Evolutionary conservation across 2,888 invertebrate genomes (phyloP), one percentile per base, ranked within the genome.

Genomic region (Notodonta ziczac): DNA sequence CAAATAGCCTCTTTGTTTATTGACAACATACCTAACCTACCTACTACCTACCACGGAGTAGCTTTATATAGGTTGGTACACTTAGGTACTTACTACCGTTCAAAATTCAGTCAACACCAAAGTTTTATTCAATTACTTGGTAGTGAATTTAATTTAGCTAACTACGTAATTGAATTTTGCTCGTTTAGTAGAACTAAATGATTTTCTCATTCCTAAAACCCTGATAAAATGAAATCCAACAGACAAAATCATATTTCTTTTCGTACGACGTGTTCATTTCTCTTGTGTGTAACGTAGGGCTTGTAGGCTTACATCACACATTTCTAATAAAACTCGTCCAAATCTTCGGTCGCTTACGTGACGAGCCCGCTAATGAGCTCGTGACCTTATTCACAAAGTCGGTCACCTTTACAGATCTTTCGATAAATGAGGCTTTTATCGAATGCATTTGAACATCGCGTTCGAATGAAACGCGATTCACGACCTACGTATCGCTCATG

Each of bases 331-430:
- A 77, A 74, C 59, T 76, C 63, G 58, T 56, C 65, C 67, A 72
- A 81, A 78, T 77, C 79, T 70, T 67, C 55, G 65, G 48, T 56
- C 58, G 70, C 56, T 69, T 77, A 78, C 78, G 81, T 80, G 79
- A 80, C 75, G 66, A 46, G 70, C 24, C 59, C 44, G 58, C 66
- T 76, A 77, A 80, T 70, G 67, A 69, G 68, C 59, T 66, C 68
- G 65, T 70, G 70, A 67, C 72, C 68, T 68, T 70, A 69, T 67
- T 69, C 59, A 65, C 63, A 65, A 65, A 62, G 65, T 68, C 63
- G 46, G 67, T 69, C 61, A 73, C 67, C 69, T 74, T 59, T 51
- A 61, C 42, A 50, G 35, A 44, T 44, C 14, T 56, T 44, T 56
- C 24, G 54, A 24, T 56, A 24, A 35, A 56, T 14, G 40, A 56